Evolutionary conservation across 2,113 vertebrate species (phyloP).

Genomic region (Fregata magnificens): DNA sequence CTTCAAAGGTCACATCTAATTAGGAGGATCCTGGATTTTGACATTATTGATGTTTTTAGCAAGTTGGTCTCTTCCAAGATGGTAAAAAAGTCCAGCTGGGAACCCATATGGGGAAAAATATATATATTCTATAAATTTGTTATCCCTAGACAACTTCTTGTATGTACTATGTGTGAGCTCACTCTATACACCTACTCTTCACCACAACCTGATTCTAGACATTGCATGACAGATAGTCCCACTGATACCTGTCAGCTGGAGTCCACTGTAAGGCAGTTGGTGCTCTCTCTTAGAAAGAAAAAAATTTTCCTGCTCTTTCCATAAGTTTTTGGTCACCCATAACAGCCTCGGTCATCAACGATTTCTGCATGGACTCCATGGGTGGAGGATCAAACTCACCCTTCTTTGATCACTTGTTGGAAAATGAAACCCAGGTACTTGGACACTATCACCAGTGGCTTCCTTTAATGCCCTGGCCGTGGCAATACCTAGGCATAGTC

Average conservation of each 20-base stretch:
- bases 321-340: not conserved
- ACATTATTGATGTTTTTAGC: constrained; percentile 21
- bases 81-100: constrained; percentile 46
- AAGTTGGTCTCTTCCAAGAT: constrained; percentile 42
- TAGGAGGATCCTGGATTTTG: not conserved
- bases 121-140: constrained; percentile 41
- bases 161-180: not conserved
- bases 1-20: constrained; percentile 11
- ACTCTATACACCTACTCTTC: constrained; percentile 23
- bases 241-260: not conserved
- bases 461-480: not conserved
- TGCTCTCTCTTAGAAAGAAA: not conserved
- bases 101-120: constrained; percentile 52
- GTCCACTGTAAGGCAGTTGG: not conserved
- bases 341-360: not conserved
- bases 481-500: not conserved
- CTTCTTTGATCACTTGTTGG: not conserved
- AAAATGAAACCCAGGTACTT: not conserved
- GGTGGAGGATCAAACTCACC: not conserved
- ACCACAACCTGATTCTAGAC: constrained; percentile 12
- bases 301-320: not conserved
- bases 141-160: constrained; percentile 35
- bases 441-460: not conserved
- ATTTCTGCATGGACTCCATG: not conserved
- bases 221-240: not conserved